Evolutionary conservation across 2,888 invertebrate species (phyloP), one percentile per base, ranked within the genome.

Genomic region (Machimus rusticus): DNA sequence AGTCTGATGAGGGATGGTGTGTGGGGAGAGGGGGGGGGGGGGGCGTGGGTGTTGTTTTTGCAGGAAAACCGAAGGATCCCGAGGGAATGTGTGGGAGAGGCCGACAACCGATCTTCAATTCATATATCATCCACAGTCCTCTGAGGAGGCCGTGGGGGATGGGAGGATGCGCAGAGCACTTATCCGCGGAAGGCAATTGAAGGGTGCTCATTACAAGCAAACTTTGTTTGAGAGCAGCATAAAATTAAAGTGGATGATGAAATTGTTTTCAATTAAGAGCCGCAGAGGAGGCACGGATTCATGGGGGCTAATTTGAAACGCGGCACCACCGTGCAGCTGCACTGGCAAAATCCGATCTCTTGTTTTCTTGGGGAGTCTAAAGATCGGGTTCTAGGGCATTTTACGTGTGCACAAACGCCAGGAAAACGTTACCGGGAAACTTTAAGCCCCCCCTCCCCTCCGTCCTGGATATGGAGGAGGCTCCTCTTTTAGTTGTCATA

Each of bases 131-230:
- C 66, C 12, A 8, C 28, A 66, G 19, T 28, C 66, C 55, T 8
- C 55, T 14, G 66, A 28, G 66, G 9, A 9, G 19, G n/a, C 5
- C n/a, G n/a, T n/a, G n/a, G n/a, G n/a, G n/a, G n/a, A 5, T 16
- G 55, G 19, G n/a, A 6, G 6, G 43, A 34, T 46, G n/a, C 51
- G 51, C 28, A 46, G 43, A 46, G 23, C 81, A 81, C 55, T 81
- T 55, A 51, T 81, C 23, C 12, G 81, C 55, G 31, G 51, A 55
- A 81, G 81, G 51, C 81, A 81, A 81, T 81, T 81, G 81, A 55
- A 81, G 81, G 55, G 34, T 55, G 28, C 81, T 81, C 81, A 81
- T 81, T 81, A 81, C 81, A 81, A 81, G 81, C 19, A 81, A 81
- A 55, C 81, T 81, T 34, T 28, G 12, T 31, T 51, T 31, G 81